phyloP scores from a whole-genome alignment of 2,888 invertebrate species.

The Lydus trimaculatus region DNA sequence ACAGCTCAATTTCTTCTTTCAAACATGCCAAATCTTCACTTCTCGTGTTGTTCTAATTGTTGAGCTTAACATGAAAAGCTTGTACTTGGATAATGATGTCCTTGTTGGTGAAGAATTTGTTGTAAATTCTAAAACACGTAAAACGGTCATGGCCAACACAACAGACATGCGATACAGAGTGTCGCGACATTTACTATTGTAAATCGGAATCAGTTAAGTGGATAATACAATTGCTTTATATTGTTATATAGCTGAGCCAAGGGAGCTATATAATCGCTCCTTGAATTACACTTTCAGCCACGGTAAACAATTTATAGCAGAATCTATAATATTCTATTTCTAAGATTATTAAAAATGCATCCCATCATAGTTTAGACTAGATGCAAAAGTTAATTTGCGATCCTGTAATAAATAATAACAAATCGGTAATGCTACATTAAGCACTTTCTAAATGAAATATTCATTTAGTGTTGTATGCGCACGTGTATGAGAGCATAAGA shows the following conservation, averaged over 20 bases:
- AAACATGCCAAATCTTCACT: neutral
- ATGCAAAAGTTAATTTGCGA: neutral
- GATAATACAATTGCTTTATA: constrained; percentile 34
- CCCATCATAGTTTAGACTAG: too few relatives aligned
- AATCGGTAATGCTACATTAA: neutral
- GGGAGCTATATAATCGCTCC: neutral
- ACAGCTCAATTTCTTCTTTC: neutral
- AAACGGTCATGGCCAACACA: constrained; percentile 33
- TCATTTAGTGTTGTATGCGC: neutral
- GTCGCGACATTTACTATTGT: constrained; percentile 30
- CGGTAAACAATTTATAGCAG: neutral
- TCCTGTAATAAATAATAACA: neutral
- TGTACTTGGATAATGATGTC: constrained; percentile 7
- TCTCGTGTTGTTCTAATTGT: neutral
- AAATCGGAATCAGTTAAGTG: constrained; percentile 26
- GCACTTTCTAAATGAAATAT: neutral
- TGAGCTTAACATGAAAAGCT: neutral
- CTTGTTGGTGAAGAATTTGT: constrained; percentile 20
- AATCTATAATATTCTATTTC: neutral
- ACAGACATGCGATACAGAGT: constrained; percentile 28
- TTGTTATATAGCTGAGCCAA: constrained; percentile 8
- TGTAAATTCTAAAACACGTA: constrained; percentile 26
- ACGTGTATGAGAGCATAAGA: neutral
- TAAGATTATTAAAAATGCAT: neutral
- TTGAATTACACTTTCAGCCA: neutral